Evolutionary conservation across 2,797 vertebrate species (phyloP).

Genomic region (Neopelma chrysocephalum): DNA sequence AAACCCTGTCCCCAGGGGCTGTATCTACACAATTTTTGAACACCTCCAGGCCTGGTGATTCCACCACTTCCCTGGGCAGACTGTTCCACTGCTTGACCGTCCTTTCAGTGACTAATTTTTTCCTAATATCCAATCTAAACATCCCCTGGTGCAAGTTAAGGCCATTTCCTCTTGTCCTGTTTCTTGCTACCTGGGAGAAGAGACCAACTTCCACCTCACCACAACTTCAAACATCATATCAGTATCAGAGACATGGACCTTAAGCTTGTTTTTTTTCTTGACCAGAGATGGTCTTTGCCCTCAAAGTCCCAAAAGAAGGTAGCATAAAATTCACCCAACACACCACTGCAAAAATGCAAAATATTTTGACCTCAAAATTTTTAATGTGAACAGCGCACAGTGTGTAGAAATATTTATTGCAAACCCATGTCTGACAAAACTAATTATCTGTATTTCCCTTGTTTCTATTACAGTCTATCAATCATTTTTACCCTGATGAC

Average conservation of each 20-base stretch:
- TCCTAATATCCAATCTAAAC: neutral
- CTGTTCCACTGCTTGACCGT: neutral
- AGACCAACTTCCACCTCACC: neutral
- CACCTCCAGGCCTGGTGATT: neutral
- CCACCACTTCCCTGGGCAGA: neutral
- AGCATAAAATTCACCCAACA: neutral
- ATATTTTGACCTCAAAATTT: neutral
- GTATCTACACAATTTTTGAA: fast-evolving
- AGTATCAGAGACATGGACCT: neutral
- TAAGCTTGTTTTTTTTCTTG: neutral
- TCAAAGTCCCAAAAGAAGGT: neutral
- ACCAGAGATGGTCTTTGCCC: neutral
- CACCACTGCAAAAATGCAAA: neutral
- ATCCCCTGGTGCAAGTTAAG: neutral
- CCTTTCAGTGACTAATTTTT: neutral
- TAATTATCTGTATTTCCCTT: neutral
- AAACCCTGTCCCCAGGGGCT: neutral
- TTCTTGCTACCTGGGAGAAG: neutral
- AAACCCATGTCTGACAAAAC: neutral
- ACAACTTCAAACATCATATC: neutral
- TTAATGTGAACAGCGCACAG: neutral
- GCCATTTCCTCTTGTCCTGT: neutral
- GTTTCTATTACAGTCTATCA: neutral
- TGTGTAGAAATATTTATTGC: neutral
- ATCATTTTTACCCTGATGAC: neutral